Evolutionary conservation across 2,797 vertebrate species (phyloP).

Genomic region (Clarias platycephalus): DNA sequence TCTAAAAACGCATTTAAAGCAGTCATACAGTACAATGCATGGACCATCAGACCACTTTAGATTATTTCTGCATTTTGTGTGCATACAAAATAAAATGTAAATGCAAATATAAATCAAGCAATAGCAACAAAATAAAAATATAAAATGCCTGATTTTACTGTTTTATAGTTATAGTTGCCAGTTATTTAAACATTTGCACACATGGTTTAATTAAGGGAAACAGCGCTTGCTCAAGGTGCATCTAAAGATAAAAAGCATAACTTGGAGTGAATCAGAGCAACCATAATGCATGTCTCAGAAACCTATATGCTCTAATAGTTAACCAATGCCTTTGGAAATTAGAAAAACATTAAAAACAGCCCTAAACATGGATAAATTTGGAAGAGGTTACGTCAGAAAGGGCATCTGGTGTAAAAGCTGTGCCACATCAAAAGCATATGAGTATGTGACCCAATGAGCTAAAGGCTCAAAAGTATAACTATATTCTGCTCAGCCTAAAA

Average conservation of each 20-base stretch:
- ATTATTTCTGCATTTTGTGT: neutral
- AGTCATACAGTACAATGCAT: neutral
- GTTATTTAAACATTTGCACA: neutral
- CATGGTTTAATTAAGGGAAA: neutral
- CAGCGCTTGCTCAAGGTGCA: neutral
- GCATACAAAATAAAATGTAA: neutral
- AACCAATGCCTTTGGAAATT: neutral
- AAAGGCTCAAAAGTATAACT: neutral
- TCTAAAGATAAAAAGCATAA: constrained; percentile 1
- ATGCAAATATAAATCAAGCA: neutral
- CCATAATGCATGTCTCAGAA: neutral
- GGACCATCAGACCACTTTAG: neutral
- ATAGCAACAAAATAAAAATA: neutral
- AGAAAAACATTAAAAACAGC: neutral
- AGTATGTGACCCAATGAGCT: neutral
- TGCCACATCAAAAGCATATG: no score
- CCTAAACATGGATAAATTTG: no score
- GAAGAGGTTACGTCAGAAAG: no score
- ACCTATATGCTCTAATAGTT: neutral
- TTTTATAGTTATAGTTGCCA: neutral
- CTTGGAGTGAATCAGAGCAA: neutral
- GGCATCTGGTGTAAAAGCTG: no score
- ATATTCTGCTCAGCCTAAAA: neutral
- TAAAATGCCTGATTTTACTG: neutral
- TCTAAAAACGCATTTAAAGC: neutral